Conservation (phyloP, 2,888 invertebrate species). For the Artemia sinica region DNA sequence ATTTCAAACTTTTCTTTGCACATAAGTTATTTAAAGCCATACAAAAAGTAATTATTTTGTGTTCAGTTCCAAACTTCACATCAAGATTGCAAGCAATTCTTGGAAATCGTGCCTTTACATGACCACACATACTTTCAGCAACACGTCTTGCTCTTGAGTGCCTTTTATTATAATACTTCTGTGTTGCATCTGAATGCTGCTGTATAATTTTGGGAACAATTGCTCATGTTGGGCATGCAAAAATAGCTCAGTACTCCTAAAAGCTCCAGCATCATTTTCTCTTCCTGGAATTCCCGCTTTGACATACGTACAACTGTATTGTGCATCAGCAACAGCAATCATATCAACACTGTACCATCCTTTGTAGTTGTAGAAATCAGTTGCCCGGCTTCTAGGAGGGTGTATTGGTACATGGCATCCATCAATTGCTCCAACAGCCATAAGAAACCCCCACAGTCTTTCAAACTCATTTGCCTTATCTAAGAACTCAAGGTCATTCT, state of each 20-base stretch:
- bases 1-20: background rate
- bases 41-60: background rate
- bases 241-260: background rate
- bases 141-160: background rate
- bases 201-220: background rate
- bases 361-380: background rate
- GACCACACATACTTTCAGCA: background rate
- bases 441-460: background rate
- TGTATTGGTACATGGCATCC: background rate
- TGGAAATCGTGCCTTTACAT: background rate
- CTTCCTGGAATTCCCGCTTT: background rate
- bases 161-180: background rate
- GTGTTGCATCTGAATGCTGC: background rate
- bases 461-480: background rate
- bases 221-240: background rate
- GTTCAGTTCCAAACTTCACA: constrained; percentile 1
- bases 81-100: constrained; percentile 2
- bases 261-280: background rate
- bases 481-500: background rate
- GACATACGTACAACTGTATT: background rate
- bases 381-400: background rate
- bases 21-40: background rate
- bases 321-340: background rate
- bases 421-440: background rate
- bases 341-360: background rate